Base-by-base conservation (phyloP, 2,888 invertebrate species). In the Dolichomitus sp. region DNA sequence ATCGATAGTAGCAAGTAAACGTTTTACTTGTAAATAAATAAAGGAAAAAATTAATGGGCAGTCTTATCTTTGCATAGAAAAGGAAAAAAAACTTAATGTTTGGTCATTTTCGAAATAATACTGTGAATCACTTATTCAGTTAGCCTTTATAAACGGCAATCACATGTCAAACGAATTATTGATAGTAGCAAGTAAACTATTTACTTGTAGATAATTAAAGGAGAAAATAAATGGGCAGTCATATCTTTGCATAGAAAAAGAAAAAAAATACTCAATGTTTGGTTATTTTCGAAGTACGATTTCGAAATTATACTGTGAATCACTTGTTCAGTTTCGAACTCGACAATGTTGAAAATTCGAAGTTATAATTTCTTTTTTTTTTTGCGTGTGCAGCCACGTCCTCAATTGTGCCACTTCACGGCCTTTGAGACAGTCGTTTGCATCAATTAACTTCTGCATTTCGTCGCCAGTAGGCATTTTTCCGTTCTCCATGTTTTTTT, bases 391-490 rank as follows among this genome's bases (percentile, higher is more conserved):
- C 11, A 74, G 52, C 73, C 73, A 74, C 23, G 73, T 37, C 4
- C 73, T 37, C 12, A 63, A 37, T 23, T 74, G 73, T 9, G 73
- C 52, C 7, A 74, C 63, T 14, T 48, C 63, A 52, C 63, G 61
- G 40, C 63, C 59, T 59, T 63, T 63, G 37, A 74, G 48, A 9
- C 73, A 74, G 6, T 63, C 17, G 11, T 74, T 63, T 19, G 61
- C 63, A 50, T 33, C 33, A 19, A 74, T 74, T 19, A 74, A 33
- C n/a, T 63, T 50, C 1, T 63, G 73, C 23, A 74, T 74, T 27
- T 74, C 73, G 2, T 45, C 50, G 11, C 73, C 73, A 45, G 73
- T 40, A 4, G 73, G 73, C 61, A 74, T 74, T 63, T 63, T 63
- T 61, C 40, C 40, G 4, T 7, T 40, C 19, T 11, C 2, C 19